These are phyloP conservation scores for Drosophila bunnanda DNA, from an alignment of 2,888 invertebrate species.

Conservation along the genomic window DNA sequence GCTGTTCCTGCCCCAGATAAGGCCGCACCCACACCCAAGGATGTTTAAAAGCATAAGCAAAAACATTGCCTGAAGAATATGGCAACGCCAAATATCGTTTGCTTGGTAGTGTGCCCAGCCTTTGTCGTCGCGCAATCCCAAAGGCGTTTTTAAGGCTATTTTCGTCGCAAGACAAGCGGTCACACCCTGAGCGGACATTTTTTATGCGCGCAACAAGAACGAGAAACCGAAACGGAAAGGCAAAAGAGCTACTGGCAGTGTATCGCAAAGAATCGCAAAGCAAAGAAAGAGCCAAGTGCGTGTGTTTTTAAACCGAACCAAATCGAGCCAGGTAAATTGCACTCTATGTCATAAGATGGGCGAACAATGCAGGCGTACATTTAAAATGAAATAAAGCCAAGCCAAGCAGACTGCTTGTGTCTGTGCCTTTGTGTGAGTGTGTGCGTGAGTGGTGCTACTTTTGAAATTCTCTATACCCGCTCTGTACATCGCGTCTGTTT, in stretches of 20 bases:
- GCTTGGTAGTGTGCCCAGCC: not conserved
- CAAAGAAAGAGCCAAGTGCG: constrained; percentile 70
- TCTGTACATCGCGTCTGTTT: constrained; percentile 56
- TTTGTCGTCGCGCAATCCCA: rapidly evolving
- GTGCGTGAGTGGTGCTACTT: constrained; percentile 62
- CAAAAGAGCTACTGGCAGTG: constrained; percentile 34
- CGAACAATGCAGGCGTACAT: constrained; percentile 38
- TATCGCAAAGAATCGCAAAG: constrained; percentile 31
- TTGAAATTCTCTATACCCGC: constrained; percentile 81
- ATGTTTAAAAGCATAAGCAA: too few species aligned
- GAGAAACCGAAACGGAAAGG: constrained; percentile 43
- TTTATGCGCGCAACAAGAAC: constrained; percentile 47
- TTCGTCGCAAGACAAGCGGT: not conserved
- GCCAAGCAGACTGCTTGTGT: constrained; percentile 55
- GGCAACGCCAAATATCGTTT: not conserved
- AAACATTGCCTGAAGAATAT: too few species aligned
- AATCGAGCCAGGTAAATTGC: constrained; percentile 69
- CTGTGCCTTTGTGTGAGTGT: constrained; percentile 60
- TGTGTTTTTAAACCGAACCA: constrained; percentile 53
- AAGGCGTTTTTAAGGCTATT: not conserved
- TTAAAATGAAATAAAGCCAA: constrained; percentile 57
- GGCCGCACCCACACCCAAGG: rapidly evolving
- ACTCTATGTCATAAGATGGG: constrained; percentile 55
- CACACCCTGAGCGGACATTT: constrained; percentile 34
- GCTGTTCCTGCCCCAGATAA: not conserved